Conservation (phyloP, 2,797 vertebrate species). For the Ciconia nigra region DNA sequence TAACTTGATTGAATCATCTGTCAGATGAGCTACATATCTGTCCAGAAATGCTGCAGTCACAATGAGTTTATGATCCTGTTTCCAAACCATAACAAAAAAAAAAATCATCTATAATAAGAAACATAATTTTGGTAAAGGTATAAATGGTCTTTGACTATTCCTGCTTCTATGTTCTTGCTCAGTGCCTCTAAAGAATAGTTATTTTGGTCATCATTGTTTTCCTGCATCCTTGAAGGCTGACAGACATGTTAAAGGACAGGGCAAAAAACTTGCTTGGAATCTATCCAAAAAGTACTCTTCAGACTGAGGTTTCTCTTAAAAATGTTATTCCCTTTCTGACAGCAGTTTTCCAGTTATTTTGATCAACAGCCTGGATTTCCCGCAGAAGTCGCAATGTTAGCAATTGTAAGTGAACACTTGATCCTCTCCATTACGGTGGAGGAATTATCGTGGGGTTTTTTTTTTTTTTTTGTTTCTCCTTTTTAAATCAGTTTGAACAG, state of each 20-base stretch:
- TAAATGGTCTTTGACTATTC: not conserved
- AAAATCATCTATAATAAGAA: not conserved
- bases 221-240: not conserved
- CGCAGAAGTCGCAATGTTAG: not conserved
- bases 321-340: not conserved
- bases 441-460: not conserved
- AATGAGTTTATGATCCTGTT: not conserved
- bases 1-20: not conserved
- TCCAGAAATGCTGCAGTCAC: not conserved
- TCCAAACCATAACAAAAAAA: not conserved
- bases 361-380: not conserved
- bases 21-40: not conserved
- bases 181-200: not conserved
- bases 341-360: constrained; percentile 32
- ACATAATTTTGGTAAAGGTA: not conserved
- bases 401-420: not conserved
- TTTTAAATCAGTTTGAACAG: not conserved
- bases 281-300: not conserved
- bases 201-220: not conserved
- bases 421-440: not conserved
- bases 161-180: not conserved
- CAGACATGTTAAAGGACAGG: not conserved
- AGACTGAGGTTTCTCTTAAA: not conserved
- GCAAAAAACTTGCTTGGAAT: not conserved
- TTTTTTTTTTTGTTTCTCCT: not conserved